Evolutionary conservation across 2,797 vertebrate genomes (phyloP).

Genomic region (Fistularia tabacaria): DNA sequence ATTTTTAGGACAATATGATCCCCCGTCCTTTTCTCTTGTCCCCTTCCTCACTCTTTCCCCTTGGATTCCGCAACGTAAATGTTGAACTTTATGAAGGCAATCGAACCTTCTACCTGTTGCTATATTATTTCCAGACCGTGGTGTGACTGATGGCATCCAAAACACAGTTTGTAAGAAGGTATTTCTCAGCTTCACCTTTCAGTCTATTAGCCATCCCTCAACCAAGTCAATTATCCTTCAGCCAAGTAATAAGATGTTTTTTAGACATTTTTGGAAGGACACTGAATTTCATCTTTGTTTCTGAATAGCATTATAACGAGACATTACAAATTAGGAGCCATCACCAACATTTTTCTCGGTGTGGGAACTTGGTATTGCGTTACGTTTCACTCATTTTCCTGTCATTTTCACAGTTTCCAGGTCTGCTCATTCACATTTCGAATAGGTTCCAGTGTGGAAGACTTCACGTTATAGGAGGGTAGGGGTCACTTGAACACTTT

Average conservation of each 20-base stretch:
- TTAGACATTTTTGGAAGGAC: conserved; percentile 31
- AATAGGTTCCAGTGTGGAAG: not conserved
- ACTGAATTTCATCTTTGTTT: conserved; percentile 4
- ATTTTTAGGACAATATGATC: conserved; percentile 61
- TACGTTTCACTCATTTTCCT: conserved; percentile 64
- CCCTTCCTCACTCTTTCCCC: conserved; percentile 31
- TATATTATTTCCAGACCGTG: conserved; percentile 20
- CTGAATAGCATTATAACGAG: conserved; percentile 30
- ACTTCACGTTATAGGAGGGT: no score
- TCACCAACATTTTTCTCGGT: conserved; percentile 38
- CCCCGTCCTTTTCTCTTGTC: conserved; percentile 50
- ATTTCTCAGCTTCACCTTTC: conserved; percentile 41
- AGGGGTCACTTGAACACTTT: no score
- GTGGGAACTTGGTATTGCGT: conserved; percentile 49
- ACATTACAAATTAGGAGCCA: conserved; percentile 41
- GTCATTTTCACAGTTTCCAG: conserved; percentile 54
- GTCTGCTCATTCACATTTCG: conserved; percentile 47
- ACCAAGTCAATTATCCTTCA: conserved; percentile 20
- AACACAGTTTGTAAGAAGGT: conserved; percentile 44
- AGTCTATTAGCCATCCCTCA: conserved; percentile 34
- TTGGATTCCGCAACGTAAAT: conserved; percentile 34
- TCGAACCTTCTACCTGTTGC: conserved; percentile 59
- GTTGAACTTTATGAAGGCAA: conserved; percentile 17
- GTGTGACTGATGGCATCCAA: conserved; percentile 49
- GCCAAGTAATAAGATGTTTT: conserved; percentile 39